Base-by-base conservation (phyloP, 2,797 vertebrate species). In the Peromyscus aztecus region DNA sequence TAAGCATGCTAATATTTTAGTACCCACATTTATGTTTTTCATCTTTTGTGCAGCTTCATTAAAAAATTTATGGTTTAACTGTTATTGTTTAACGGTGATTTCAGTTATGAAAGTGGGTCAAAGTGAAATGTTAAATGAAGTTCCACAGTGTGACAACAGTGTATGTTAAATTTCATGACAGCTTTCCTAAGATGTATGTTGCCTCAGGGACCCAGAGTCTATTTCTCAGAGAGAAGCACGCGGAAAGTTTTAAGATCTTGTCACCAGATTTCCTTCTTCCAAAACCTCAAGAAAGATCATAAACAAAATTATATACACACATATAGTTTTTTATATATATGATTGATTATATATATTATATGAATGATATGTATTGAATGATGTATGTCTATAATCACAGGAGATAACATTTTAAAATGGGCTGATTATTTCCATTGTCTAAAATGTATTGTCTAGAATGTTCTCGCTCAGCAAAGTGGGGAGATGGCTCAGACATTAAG, bases 21-120 rank as follows among this genome's bases (percentile, higher is more conserved):
- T 29, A 1, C 76, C 94, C 31, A 90, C 16, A 85, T 59, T 0
- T 78, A 49, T 57, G 89, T 5, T 87, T 76, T 93, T 94, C 89
- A 24, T 93, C 95, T 84, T 95, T 78, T 19, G 65, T 89, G 9
- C 16, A 88, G 27, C 49, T 57, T 65, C 63, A 23, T 71, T 11
- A 52, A 78, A 52, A 46, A 34, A 78, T 75, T 67, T 59, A 49
- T 40, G n/a, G 27, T 90, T 65, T 85, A 75, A 88, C 27, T 91
- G 1, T 63, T 31, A 63, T 63, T 7, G 2, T 52, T 91, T 8
- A 63, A 63, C 77, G 80, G 59, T 61, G 2, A 89, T 85, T 94
- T 97, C 34, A 76, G 29, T 93, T 86, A 77, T 31, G 23, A 95
- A 96, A 92, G 9, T 31, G 76, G 34, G 69, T 82, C 69, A 91